Evolutionary conservation across 2,888 invertebrate species (phyloP).

Genomic region (Mythimna lalbum): DNA sequence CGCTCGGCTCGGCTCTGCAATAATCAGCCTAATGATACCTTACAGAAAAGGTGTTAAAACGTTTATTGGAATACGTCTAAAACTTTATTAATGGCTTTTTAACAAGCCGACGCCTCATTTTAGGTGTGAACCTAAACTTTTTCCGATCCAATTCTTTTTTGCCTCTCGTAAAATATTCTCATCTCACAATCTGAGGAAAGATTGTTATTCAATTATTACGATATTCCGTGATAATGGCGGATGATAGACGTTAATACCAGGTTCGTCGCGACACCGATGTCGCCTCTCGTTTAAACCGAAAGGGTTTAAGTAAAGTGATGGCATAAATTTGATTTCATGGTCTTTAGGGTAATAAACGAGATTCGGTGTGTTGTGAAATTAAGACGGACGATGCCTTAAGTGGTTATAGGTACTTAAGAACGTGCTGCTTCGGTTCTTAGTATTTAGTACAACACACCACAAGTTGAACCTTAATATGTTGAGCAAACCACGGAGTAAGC

Average conservation of each 20-base stretch:
- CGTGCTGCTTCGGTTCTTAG: constrained; percentile 17
- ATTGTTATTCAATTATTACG: constrained; percentile 71
- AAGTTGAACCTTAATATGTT: constrained; percentile 53
- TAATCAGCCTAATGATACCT: constrained; percentile 89
- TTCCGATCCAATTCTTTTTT: constrained; percentile 66
- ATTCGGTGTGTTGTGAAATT: constrained; percentile 32
- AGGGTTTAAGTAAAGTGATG: constrained; percentile 55
- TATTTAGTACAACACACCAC: constrained; percentile 49
- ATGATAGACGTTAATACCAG: constrained; percentile 70
- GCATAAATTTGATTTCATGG: constrained; percentile 64
- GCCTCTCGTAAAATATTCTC: constrained; percentile 54
- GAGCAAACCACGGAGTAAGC: constrained; percentile 56
- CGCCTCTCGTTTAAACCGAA: constrained; percentile 47
- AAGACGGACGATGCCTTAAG: constrained; percentile 27
- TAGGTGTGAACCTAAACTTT: constrained; percentile 82
- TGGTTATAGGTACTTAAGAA: constrained; percentile 25
- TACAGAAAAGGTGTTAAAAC: constrained; percentile 90
- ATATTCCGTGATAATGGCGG: constrained; percentile 66
- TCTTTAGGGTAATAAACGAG: constrained; percentile 53
- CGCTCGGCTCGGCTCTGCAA: constrained; percentile 72
- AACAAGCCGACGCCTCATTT: constrained; percentile 86
- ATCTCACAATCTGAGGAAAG: constrained; percentile 52
- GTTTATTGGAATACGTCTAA: constrained; percentile 89
- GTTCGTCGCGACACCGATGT: constrained; percentile 56
- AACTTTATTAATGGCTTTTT: constrained; percentile 89